Conservation (phyloP, 2,797 vertebrate genomes). For the Alfaro cultratus region DNA sequence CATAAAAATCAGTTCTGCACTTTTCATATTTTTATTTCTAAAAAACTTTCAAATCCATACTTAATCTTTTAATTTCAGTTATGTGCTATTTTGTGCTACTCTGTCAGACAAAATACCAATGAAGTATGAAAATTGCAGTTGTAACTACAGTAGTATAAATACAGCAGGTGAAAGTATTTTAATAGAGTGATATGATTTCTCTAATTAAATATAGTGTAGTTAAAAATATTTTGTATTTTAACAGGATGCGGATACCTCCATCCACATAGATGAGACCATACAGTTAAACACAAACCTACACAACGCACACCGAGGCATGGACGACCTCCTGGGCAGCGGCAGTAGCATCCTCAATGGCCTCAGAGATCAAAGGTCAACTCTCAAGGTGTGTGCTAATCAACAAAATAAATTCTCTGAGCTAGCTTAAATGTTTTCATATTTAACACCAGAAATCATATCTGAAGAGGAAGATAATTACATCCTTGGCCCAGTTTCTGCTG, state of each 20-base stretch:
- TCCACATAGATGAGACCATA: slow-evolving; percentile 96
- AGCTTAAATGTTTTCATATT: neutral
- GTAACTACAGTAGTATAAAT: neutral
- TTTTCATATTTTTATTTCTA: neutral
- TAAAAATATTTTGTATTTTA: slow-evolving; percentile 47
- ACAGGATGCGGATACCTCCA: slow-evolving; percentile 95
- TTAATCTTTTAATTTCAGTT: neutral
- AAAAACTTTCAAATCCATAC: neutral
- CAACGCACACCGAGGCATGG: slow-evolving; percentile 92
- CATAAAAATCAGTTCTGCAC: neutral
- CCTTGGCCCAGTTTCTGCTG: slow-evolving; percentile 32
- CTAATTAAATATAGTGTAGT: neutral
- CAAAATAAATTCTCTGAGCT: neutral
- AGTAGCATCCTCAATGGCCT: slow-evolving; percentile 92
- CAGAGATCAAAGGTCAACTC: slow-evolving; percentile 91
- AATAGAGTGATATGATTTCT: neutral
- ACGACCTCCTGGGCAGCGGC: slow-evolving; percentile 94
- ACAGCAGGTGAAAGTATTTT: neutral
- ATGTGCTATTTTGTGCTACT: neutral
- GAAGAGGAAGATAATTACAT: neutral
- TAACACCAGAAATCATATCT: neutral
- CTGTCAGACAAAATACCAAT: neutral
- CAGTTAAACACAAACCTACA: slow-evolving; percentile 92
- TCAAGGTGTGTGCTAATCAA: slow-evolving; percentile 85
- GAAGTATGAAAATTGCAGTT: neutral